Conservation (phyloP, 2,888 invertebrate genomes). For the Monoplex corrugatus region DNA sequence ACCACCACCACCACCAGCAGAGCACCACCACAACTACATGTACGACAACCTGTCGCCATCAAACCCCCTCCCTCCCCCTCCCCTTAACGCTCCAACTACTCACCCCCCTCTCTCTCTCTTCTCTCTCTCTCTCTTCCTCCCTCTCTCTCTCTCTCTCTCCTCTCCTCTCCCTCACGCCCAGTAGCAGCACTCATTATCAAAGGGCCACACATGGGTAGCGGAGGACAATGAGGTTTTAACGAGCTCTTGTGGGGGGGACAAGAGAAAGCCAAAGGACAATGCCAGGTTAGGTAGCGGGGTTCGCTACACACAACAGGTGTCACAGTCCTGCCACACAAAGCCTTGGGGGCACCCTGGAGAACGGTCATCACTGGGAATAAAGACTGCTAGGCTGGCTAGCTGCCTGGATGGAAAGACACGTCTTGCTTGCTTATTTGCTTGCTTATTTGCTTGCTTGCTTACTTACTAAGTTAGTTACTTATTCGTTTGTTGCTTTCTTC, state of each 20-base stretch:
- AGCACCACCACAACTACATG: neutral
- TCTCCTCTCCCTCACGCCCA: neutral
- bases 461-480: too few species aligned
- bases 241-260: neutral
- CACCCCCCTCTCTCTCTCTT: neutral
- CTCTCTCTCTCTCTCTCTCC: neutral
- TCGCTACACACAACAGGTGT: conserved; percentile 16
- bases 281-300: neutral
- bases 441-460: too few species aligned
- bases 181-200: too few species aligned
- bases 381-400: too few species aligned
- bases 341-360: neutral
- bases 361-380: too few species aligned
- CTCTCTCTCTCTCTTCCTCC: neutral
- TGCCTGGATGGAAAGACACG: too few species aligned
- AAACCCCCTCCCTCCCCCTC: neutral
- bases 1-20: neutral
- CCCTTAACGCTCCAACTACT: neutral
- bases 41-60: conserved; percentile 5
- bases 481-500: too few species aligned
- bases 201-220: neutral
- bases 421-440: too few species aligned
- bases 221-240: neutral
- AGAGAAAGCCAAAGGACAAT: neutral
- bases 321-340: neutral